These are phyloP conservation scores for Drosophila sp. DNA, from an alignment of 1,140 invertebrate species.

Conservation along the genomic window DNA sequence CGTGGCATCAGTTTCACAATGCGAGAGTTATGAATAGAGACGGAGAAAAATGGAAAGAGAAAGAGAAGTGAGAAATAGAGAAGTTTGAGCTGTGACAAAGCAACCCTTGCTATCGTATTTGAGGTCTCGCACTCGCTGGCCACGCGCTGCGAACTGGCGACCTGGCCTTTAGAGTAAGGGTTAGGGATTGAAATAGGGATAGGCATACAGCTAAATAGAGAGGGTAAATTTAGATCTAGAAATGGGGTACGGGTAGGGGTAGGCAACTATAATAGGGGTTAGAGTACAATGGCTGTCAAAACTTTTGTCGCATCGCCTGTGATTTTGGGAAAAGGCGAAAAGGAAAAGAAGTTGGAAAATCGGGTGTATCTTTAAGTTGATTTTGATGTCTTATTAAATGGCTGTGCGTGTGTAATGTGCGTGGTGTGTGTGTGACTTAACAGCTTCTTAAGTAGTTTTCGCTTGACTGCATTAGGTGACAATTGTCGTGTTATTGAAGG, in stretches of 20 bases:
- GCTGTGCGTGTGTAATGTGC: slow-evolving; percentile 32
- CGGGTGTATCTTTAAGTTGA: slow-evolving; percentile 60
- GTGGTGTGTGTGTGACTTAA: slow-evolving; percentile 51
- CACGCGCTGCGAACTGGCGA: slow-evolving; percentile 54
- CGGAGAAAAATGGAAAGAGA: neutral
- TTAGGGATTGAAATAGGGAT: slow-evolving; percentile 36
- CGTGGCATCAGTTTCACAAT: slow-evolving; percentile 73
- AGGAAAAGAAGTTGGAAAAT: neutral
- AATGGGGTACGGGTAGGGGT: slow-evolving; percentile 26
- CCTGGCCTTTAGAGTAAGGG: slow-evolving; percentile 7
- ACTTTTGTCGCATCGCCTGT: slow-evolving; percentile 65
- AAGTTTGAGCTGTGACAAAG: slow-evolving; percentile 6
- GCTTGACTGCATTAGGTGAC: slow-evolving; percentile 52
- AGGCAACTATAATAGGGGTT: slow-evolving; percentile 2
- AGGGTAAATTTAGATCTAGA: slow-evolving; percentile 4
- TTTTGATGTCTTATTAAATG: slow-evolving; percentile 81
- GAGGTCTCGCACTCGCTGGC: slow-evolving; percentile 51
- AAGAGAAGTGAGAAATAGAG: slow-evolving; percentile 26
- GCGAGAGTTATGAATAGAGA: neutral
- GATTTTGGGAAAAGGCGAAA: slow-evolving; percentile 48
- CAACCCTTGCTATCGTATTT: slow-evolving; percentile 64
- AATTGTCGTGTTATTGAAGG: slow-evolving; percentile 42
- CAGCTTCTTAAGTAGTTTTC: slow-evolving; percentile 74
- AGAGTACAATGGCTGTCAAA: slow-evolving; percentile 66
- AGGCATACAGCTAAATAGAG: slow-evolving; percentile 2